A percentile compares a stretch with the other conserved stretches of the same genome.
These are phyloP conservation scores for Dasysyrphus albostriatus DNA, from an alignment of 2,888 invertebrate genomes.

Conservation along the genomic window DNA sequence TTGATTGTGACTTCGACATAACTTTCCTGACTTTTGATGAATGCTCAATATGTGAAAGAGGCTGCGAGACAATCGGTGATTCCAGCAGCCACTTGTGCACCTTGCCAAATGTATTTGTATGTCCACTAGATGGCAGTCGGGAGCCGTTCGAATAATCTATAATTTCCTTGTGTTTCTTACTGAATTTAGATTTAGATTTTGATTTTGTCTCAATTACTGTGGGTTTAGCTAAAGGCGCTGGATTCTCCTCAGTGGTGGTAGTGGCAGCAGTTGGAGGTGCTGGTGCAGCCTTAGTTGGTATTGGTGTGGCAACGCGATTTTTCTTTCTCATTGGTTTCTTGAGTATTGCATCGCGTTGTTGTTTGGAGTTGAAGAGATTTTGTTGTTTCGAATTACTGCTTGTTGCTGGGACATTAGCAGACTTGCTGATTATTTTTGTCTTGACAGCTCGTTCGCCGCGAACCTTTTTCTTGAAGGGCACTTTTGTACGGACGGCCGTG, in stretches of 20 bases:
- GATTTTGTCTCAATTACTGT: constrained; percentile 81
- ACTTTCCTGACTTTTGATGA: constrained; percentile 83
- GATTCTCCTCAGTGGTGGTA: constrained; percentile 38
- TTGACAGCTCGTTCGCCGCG: constrained; percentile 81
- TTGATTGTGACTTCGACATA: constrained; percentile 93
- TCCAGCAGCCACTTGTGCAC: constrained; percentile 94
- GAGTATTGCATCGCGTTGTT: constrained; percentile 78
- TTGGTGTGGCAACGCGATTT: constrained; percentile 83
- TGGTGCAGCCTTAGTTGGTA: constrained; percentile 80
- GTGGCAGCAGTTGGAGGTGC: constrained; percentile 3
- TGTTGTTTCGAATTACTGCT: constrained; percentile 43
- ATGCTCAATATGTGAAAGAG: constrained; percentile 83
- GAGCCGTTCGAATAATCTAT: constrained; percentile 88
- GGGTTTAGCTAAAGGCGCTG: constrained; percentile 15
- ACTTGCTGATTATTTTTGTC: constrained; percentile 83
- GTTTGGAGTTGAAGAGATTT: constrained; percentile 68
- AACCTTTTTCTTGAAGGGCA: constrained; percentile 94
- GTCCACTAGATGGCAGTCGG: constrained; percentile 80
- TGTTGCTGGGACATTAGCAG: constrained; percentile 76
- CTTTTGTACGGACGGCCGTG: constrained; percentile 93
- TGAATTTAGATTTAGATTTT: constrained; percentile 83
- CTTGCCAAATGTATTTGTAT: constrained; percentile 87
- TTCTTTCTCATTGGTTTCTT: constrained; percentile 83
- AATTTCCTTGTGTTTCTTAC: constrained; percentile 88
- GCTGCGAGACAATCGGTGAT: constrained; percentile 86